Evolutionary conservation across 2,113 vertebrate genomes (phyloP), one percentile per base, ranked within the genome.

Genomic region (Corythaeola cristata): DNA sequence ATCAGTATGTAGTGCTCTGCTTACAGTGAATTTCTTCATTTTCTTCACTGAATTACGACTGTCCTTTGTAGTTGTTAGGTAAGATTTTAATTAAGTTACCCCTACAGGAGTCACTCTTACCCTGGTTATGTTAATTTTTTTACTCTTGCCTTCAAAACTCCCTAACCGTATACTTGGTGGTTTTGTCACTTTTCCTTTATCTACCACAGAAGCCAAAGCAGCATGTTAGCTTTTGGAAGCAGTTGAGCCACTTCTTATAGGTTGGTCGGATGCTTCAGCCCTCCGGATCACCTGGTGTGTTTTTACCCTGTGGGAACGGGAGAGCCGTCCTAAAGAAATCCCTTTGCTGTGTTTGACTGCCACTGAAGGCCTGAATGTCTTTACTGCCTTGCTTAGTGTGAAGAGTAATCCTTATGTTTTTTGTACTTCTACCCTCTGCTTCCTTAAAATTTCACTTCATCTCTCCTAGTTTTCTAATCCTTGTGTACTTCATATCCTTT

Each of bases 371-470:
- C 26, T 24, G 26, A 6, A 12, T 15, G 63, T 28, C 69, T 53
- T 26, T 60, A 21, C 19, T 33, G 8, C 12, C 39, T 35, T 20
- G 12, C 13, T 32, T 12, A 20, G 41, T 24, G 5, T 6, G 49
- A 27, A 9, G 14, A 50, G 41, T 18, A 14, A 15, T 53, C 11
- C 11, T 5, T 5, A 5, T 6, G 20, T 0, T 0, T 32, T 63
- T 78, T 59, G 12, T 59, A 41, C 22, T 69, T 91, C 12, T 75
- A 11, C 12, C n/a, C 18, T 12, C 37, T 55, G 21, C 27, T 62
- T 12, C 28, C 26, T 72, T 63, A 55, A 24, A 41, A 12, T 47
- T 55, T 53, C n/a, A 11, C 32, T 52, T 71, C 9, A 11, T 44
- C 24, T 84, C 44, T 53, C 41, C 37, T 41, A 2, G 3, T 35